Evolutionary conservation across 2,113 vertebrate genomes (phyloP), one percentile per base, ranked within the genome.

Genomic region (Leptocoma aspasia): DNA sequence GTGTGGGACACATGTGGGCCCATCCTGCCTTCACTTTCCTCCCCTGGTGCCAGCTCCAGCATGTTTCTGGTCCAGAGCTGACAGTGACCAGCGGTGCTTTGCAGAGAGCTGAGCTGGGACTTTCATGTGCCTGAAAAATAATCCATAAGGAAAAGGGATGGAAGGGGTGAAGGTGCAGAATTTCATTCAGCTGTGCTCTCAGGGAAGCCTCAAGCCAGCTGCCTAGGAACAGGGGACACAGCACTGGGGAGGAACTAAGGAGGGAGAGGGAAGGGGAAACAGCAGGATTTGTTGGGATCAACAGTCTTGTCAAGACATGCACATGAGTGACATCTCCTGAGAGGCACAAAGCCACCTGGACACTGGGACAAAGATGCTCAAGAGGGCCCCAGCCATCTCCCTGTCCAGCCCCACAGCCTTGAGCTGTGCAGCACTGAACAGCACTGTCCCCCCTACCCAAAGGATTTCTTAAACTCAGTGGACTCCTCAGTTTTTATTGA

Each of bases 1-100:
- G 42, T 0, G 1, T 11, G 37, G 31, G 39, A 33, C 20, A 30
- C 8, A 0, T 2, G 1, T 20, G 21, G 23, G 23, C 16, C 10
- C 20, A 10, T 12, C 31, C 44, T 42, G 14, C 33, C 68, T 57
- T 66, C 28, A 4, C 15, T 63, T 59, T 59, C 39, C 16, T 52
- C 6, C 26, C 20, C 47, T 42, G 9, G 17, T 71, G 56, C 24
- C 65, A 90, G 39, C 33, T 78, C 50, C 65, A n/a, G 30, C 2
- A 2, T 22, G 18, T 4, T 59, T 59, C 14, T 70, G 20, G 8
- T 14, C 44, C 47, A 44, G 33, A 4, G 13, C 41, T 82, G 54
- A 21, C 30, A 56, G 41, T 5, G 52, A n/a, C 28, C 69, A 53
- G 31, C 4, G 31, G 13, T 20, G 28, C 28, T 72, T 37, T 1